These are phyloP conservation scores for Apotomis betuletana DNA, from an alignment of 2,888 invertebrate genomes.

Conservation along the genomic window DNA sequence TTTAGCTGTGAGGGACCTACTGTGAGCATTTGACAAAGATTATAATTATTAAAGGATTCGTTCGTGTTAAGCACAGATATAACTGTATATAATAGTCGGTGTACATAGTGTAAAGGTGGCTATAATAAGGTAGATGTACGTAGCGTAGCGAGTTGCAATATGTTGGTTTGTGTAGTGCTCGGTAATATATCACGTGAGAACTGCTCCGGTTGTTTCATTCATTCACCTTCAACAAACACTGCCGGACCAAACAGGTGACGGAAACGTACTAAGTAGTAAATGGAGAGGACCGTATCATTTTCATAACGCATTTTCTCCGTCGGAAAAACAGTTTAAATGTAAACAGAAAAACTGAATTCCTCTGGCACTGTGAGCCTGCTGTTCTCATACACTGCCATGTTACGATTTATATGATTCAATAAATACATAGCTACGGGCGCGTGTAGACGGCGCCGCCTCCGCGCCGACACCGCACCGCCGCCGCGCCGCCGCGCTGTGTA, in stretches of 20 bases:
- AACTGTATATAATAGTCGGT: constrained; percentile 36
- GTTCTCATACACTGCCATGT: background rate
- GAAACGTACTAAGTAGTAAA: too few relatives aligned
- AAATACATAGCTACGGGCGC: too few relatives aligned
- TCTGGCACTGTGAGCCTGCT: background rate
- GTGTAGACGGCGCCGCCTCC: too few relatives aligned
- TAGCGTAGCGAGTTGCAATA: constrained; percentile 40
- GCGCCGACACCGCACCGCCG: too few relatives aligned
- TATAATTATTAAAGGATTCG: constrained; percentile 12
- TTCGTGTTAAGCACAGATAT: constrained; percentile 33
- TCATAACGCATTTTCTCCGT: too few relatives aligned
- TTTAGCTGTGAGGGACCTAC: constrained; percentile 18
- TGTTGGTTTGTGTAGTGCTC: constrained; percentile 39
- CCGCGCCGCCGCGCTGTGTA: too few relatives aligned
- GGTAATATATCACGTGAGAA: constrained; percentile 41
- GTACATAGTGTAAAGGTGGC: constrained; percentile 39
- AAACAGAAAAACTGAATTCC: too few relatives aligned
- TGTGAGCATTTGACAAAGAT: constrained; percentile 18
- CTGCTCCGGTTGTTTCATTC: constrained; percentile 25
- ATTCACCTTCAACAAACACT: background rate
- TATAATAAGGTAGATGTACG: background rate
- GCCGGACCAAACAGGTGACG: too few relatives aligned
- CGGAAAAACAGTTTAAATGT: too few relatives aligned
- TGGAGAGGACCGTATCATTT: too few relatives aligned
- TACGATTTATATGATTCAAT: too few relatives aligned